Base-by-base conservation (phyloP, 2,888 invertebrate species). In the Nephrotoma appendiculata region DNA sequence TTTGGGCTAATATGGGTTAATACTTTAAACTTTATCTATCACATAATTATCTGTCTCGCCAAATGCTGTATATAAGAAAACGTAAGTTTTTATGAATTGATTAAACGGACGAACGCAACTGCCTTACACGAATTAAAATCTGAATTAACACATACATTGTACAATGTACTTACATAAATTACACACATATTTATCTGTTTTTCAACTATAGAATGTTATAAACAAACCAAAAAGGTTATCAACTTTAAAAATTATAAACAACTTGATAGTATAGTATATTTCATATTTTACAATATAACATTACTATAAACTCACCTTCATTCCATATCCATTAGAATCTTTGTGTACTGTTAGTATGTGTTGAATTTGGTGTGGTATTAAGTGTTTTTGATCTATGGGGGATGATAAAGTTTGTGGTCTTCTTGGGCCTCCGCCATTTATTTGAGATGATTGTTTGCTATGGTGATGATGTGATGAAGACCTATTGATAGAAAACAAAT, bases 321-420 rank as follows among this genome's bases (percentile, higher is more conserved):
- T 92, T 85, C 92, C 92, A 88, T 92, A 92, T 87, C 92, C 92
- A 88, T 91, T 91, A 43, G 90, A 90, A 89, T 92, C 92, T 89
- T 92, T 92, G 48, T 91, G 90, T 87, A 92, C 91, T 86, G 91
- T 91, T 87, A 92, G 89, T 86, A 90, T 91, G 88, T 92, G 89
- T 89, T 90, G 84, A 45, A 87, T 88, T 83, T 87, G 85, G 31
- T 87, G 86, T 31, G 86, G 42, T 12, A 86, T 45, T 41, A 86
- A 41, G 41, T 52, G 19, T 87, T 87, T 86, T 31, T 87, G 86
- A 31, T 87, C 87, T 15, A 86, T 85, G 71, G 87, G 87, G 43
- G 87, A 86, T 71, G 86, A 85, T 86, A 87, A 41, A 44, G 87
- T 86, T 87, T 87, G 87, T 85, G 86, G 85, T 57, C 86, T 86